Evolutionary conservation across 2,888 invertebrate species (phyloP), one percentile per base, ranked within the genome.

Genomic region (Neelides folsomi): DNA sequence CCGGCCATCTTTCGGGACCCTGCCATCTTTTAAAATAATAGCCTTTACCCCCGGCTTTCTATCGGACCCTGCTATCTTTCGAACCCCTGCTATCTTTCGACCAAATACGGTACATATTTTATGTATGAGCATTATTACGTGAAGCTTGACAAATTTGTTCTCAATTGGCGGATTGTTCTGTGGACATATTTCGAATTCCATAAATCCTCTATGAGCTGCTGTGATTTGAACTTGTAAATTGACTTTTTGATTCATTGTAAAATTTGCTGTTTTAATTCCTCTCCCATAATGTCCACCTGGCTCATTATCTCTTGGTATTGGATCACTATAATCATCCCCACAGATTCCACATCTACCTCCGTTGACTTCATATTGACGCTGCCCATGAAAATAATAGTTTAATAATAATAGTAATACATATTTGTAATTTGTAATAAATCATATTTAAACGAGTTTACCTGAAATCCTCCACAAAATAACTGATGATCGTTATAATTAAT

Each of bases 331-430:
- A 9, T 68, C 56, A 58, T 73, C 72, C 0, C 73, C 73, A 56
- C 73, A 73, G 5, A 72, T 67, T 0, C 72, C 73, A 58, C 73
- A 73, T 50, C 68, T 68, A 1, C 72, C 73, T 6, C 63, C 63
- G 50, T 69, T 68, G 1, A 18, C 16, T 27, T 46, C 47, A 16
- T 56, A 53, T 39, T 60, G 60, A 3, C 44, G 36, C 47, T 50
- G n/a, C n/a, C n/a, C n/a, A n/a, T n/a, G n/a, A n/a, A n/a, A n/a
- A n/a, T n/a, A n/a, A n/a, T n/a, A n/a, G n/a, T n/a, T n/a, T n/a
- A n/a, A n/a, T n/a, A n/a, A n/a, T n/a, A n/a, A n/a, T n/a, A n/a
- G n/a, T n/a, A n/a, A n/a, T n/a, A n/a, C n/a, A n/a, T n/a, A n/a
- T n/a, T n/a, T n/a, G n/a, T n/a, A n/a, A n/a, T n/a, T n/a, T n/a